Conservation (phyloP, 2,888 invertebrate genomes). For the Drosophila merina region DNA sequence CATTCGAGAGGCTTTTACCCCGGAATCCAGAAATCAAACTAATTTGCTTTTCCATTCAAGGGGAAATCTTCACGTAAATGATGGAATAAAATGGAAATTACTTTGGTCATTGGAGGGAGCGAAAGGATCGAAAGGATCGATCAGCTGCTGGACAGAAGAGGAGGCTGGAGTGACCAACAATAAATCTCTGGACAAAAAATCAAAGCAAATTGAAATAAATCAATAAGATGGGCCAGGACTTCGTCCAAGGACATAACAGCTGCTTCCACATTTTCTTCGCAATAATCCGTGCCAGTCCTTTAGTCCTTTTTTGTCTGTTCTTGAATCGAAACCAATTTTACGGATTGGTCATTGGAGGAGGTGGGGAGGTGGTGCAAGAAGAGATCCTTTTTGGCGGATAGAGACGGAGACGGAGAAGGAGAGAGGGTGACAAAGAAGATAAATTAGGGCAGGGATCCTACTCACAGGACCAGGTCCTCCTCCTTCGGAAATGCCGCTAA, state of each 20-base stretch:
- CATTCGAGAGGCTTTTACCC: conserved; percentile 35
- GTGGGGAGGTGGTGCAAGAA: background rate
- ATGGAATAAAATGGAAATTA: conserved; percentile 9
- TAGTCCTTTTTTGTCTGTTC: background rate
- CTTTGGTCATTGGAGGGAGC: background rate
- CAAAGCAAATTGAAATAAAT: conserved; percentile 56
- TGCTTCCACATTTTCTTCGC: conserved; percentile 37
- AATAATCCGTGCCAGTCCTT: conserved; percentile 58
- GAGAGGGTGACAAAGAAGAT: conserved; percentile 52
- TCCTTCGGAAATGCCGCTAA: conserved; percentile 48
- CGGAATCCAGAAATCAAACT: background rate
- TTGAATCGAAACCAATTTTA: conserved; percentile 70
- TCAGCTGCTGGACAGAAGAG: conserved; percentile 22
- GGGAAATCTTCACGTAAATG: background rate
- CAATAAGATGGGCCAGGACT: conserved; percentile 50
- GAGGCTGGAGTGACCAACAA: conserved; percentile 43
- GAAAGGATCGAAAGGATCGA: no score
- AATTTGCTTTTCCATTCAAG: conserved; percentile 29
- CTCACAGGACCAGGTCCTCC: conserved; percentile 1
- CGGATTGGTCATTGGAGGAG: conserved; percentile 68
- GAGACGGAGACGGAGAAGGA: background rate
- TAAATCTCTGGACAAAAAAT: conserved; percentile 47
- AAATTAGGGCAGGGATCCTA: conserved; percentile 67
- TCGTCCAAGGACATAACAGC: conserved; percentile 15
- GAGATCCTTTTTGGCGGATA: background rate